Conservation (phyloP, 2,113 vertebrate species). For the Caracal caracal region DNA sequence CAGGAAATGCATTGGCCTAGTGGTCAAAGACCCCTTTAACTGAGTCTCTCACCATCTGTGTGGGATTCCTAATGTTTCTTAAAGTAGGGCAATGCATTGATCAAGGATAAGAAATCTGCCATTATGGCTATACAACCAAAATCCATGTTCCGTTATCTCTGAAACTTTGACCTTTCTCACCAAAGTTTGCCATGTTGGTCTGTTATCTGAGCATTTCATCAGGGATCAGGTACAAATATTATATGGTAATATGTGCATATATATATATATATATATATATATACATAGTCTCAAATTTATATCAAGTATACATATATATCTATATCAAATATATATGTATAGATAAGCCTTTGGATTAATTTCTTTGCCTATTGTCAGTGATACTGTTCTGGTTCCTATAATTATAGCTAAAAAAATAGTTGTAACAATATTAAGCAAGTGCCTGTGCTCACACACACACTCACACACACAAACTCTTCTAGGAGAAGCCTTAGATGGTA, state of each 20-base stretch:
- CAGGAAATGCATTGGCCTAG: not conserved
- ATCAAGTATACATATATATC: not conserved
- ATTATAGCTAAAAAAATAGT: not conserved
- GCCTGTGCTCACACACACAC: not conserved
- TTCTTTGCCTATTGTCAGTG: not conserved
- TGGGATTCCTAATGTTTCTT: not conserved
- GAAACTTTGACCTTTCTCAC: not conserved
- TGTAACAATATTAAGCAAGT: not conserved
- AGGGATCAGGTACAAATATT: not conserved
- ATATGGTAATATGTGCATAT: not conserved
- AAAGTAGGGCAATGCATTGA: not conserved
- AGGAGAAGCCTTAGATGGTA: not conserved
- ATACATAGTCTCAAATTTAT: not conserved
- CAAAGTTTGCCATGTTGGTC: not conserved
- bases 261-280: not conserved
- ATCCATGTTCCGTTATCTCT: not conserved
- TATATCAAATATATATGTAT: not conserved
- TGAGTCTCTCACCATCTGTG: not conserved
- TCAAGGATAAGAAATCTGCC: not conserved
- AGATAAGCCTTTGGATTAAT: not conserved
- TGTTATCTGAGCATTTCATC: not conserved
- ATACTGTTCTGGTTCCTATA: not conserved
- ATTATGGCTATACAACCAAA: not conserved
- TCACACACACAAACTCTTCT: not conserved
- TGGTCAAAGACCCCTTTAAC: not conserved